Base-by-base conservation (phyloP, 1,140 invertebrate species). In the Hesperophylax magnus region DNA sequence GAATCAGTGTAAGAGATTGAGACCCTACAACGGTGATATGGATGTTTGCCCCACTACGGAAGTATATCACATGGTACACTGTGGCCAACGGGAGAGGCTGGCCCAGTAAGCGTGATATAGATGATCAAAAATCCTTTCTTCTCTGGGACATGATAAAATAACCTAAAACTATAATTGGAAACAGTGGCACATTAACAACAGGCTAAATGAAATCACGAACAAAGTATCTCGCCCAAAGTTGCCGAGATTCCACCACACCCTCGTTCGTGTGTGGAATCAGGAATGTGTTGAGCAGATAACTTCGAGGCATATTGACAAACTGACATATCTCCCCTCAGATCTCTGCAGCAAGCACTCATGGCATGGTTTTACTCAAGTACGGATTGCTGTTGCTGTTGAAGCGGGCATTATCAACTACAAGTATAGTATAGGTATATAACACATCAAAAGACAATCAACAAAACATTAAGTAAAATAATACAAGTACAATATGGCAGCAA, bases 81-180 rank as follows among this genome's bases (percentile, higher is more conserved):
- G 81, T 77, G 78, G 47, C 34, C 47, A 53, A 20, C 69, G n/a
- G 69, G 22, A 77, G 84, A 81, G 53, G 80, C 75, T 72, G 67
- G 56, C 65, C 24, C 24, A 63, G 76, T 61, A 69, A 63, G 78
- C 76, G 82, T 82, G 81, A 84, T 84, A 81, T 79, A 86, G 87
- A 91, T 93, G 92, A 91, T 93, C 92, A 93, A 93, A 93, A 93
- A 93, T 92, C 92, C 92, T 93, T 92, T 88, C 84, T 90, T 87
- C 88, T 88, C 91, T 91, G 88, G 89, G 90, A 91, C 91, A 91
- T 90, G 65, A 90, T 92, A 91, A 91, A 91, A 92, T 91, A 91
- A 91, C 88, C 90, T 90, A 90, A 89, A 88, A 90, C 91, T 88
- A 89, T 87, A 88, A 76, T 79, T 54, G 52, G 74, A 56, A 81